A percentile compares a stretch with the other conserved stretches of the same genome.
phyloP scores from a whole-genome alignment of 2,113 vertebrate genomes.

The human (Homo sapiens) region DNA sequence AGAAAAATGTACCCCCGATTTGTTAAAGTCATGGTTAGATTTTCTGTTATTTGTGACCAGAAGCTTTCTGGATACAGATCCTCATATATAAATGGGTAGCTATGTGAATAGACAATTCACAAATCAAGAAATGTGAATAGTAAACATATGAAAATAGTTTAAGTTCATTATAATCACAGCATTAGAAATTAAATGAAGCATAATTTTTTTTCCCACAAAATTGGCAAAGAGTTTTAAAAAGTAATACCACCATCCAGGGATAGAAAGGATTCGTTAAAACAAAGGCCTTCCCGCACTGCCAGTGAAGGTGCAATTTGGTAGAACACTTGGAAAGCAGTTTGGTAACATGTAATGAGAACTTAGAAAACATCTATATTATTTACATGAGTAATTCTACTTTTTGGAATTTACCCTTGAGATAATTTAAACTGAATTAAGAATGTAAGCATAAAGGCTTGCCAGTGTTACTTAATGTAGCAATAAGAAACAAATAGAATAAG shows the following conservation, averaged over 20 bases:
- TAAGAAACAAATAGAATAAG: background rate
- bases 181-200: conserved; percentile 20
- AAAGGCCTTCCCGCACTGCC: background rate
- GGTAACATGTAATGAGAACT: background rate
- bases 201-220: background rate
- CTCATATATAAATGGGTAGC: background rate
- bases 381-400: background rate
- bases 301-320: background rate
- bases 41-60: background rate
- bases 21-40: background rate
- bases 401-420: background rate
- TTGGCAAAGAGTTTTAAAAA: background rate
- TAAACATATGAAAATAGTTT: background rate
- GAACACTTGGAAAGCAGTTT: background rate
- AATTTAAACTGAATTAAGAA: conserved; percentile 2
- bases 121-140: background rate
- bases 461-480: background rate
- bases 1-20: background rate
- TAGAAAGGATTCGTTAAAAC: background rate
- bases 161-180: conserved; percentile 12
- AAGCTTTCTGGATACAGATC: background rate
- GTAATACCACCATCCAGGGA: background rate
- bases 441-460: background rate
- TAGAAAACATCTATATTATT: conserved; percentile 9
- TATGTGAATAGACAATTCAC: background rate